A percentile compares a stretch with the other conserved stretches of the same genome.
phyloP scores from a whole-genome alignment of 2,797 vertebrate species.

The Taenioides sp. region DNA sequence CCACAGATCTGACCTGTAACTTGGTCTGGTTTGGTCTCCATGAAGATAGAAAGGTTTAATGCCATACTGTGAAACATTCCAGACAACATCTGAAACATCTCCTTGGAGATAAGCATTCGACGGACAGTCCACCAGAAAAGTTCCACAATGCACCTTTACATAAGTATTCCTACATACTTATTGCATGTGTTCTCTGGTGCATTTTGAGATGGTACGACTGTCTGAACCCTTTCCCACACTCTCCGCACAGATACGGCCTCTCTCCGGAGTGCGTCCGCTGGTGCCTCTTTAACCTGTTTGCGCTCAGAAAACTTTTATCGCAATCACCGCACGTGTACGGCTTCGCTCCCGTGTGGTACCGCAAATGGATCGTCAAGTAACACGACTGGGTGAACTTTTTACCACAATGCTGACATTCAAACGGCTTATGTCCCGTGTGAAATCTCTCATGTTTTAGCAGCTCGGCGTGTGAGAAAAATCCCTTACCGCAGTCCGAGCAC shows the following conservation, averaged over 20 bases:
- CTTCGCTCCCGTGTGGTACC: slow-evolving; percentile 73
- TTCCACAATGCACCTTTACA: too few relatives aligned
- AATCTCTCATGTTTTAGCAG: slow-evolving; percentile 77
- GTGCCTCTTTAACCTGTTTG: slow-evolving; percentile 76
- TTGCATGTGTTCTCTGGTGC: slow-evolving; percentile 67
- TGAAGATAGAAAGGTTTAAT: too few relatives aligned
- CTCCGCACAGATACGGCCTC: slow-evolving; percentile 64
- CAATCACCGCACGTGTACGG: slow-evolving; percentile 73
- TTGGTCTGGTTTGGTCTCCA: too few relatives aligned
- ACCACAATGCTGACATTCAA: slow-evolving; percentile 71
- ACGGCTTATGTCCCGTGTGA: slow-evolving; percentile 78
- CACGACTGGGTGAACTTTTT: slow-evolving; percentile 79
- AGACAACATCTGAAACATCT: too few relatives aligned
- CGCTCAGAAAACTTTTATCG: slow-evolving; percentile 76
- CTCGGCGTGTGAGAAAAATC: slow-evolving; percentile 74
- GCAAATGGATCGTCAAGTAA: slow-evolving; percentile 77
- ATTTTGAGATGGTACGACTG: slow-evolving; percentile 77
- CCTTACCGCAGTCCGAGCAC: slow-evolving; percentile 76
- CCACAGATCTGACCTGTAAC: too few relatives aligned
- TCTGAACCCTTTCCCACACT: slow-evolving; percentile 72
- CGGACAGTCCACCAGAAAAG: too few relatives aligned
- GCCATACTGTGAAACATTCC: too few relatives aligned
- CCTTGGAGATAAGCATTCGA: too few relatives aligned
- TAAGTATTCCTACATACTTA: slow-evolving; percentile 7
- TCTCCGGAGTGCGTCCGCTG: slow-evolving; percentile 71